Evolutionary conservation across 1,140 invertebrate species (phyloP).

Genomic region (Belonocnema kinseyi): DNA sequence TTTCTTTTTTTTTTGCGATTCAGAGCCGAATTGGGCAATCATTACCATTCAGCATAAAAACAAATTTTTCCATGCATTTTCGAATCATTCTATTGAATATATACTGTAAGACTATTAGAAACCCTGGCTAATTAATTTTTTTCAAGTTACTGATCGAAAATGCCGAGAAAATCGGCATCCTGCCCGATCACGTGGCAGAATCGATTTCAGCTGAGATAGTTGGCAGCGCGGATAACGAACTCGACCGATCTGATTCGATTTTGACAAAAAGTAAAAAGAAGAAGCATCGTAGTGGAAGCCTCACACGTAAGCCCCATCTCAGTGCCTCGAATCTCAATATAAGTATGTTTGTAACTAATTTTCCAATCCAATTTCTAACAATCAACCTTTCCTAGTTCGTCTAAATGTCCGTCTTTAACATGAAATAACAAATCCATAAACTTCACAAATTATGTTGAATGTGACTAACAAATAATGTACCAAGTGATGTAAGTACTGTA

Average conservation of each 20-base stretch:
- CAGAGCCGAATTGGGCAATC: no score
- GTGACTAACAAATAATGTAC: conserved; percentile 1
- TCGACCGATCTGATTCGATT: conserved; percentile 68
- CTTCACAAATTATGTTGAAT: not conserved
- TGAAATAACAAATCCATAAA: not conserved
- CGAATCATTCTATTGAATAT: no score
- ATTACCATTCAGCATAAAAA: no score
- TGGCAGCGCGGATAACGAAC: conserved; percentile 74
- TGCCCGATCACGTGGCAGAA: conserved; percentile 79
- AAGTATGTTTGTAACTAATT: conserved; percentile 59
- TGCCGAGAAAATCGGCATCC: conserved; percentile 82
- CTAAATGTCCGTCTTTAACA: not conserved
- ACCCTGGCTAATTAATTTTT: conserved; percentile 34
- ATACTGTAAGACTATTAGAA: no score
- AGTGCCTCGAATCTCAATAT: conserved; percentile 63
- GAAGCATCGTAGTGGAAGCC: conserved; percentile 86
- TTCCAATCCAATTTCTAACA: conserved; percentile 33
- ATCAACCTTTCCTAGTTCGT: not conserved
- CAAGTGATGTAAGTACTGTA: not conserved
- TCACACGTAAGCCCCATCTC: conserved; percentile 82
- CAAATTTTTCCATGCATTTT: no score
- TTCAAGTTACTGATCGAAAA: conserved; percentile 86
- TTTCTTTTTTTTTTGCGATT: no score
- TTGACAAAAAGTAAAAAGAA: conserved; percentile 79
- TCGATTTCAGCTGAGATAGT: conserved; percentile 73